Evolutionary conservation across 2,113 vertebrate species (phyloP).

Genomic region (Mandrillus leucophaeus): DNA sequence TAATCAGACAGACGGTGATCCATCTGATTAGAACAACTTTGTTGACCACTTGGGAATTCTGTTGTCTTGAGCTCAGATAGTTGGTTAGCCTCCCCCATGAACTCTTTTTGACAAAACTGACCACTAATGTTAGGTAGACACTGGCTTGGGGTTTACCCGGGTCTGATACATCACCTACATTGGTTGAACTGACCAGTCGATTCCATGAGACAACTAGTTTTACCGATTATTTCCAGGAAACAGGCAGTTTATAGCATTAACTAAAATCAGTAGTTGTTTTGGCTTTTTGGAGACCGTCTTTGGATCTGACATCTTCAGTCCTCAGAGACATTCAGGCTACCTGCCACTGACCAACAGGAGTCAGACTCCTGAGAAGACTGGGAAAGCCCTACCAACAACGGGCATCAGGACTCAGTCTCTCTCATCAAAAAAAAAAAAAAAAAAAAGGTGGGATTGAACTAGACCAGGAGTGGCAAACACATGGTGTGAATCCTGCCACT

Average conservation of each 20-base stretch:
- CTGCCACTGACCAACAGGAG: not conserved
- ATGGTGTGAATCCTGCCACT: not conserved
- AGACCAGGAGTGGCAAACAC: not conserved
- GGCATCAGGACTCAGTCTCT: not conserved
- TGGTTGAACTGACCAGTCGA: not conserved
- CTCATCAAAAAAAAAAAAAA: too few relatives aligned
- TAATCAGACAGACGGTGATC: not conserved
- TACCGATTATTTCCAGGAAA: not conserved
- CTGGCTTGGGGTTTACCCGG: not conserved
- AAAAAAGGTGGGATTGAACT: not conserved
- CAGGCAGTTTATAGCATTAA: not conserved
- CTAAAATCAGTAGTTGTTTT: not conserved
- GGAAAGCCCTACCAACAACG: not conserved
- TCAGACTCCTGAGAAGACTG: not conserved
- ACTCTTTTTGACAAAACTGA: not conserved
- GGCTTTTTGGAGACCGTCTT: constrained; percentile 7
- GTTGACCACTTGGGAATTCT: not conserved
- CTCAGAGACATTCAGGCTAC: not conserved
- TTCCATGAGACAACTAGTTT: not conserved
- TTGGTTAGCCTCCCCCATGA: not conserved
- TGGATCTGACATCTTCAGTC: not conserved
- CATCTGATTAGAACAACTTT: not conserved
- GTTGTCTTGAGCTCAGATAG: not conserved
- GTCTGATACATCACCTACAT: not conserved
- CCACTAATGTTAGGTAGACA: not conserved